Base-by-base conservation (phyloP, 2,888 invertebrate genomes). In the Diaphora mendica region DNA sequence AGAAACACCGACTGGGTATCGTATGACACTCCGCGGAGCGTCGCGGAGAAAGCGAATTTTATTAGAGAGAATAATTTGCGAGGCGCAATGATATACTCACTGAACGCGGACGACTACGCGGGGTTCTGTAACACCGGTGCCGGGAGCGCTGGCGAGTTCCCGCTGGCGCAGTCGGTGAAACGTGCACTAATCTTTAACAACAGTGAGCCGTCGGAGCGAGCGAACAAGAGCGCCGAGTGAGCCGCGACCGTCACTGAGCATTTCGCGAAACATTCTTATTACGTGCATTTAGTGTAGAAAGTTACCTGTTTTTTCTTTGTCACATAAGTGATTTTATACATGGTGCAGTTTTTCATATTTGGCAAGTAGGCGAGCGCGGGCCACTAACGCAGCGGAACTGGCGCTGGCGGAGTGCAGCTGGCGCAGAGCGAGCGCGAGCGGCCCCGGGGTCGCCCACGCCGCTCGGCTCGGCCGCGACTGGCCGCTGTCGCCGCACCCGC, bases 11-110 rank as follows among this genome's bases (percentile, higher is more conserved):
- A 98, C 84, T 99, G 99, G 99, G 96, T 98, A 65, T 98, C 98
- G 0, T 98, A 97, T 89, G 99, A 99, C 79, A 96, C 97, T 85
- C 95, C 96, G 42, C 90, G 95, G 69, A 98, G 98, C 91, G 95
- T 98, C 3, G 94, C 93, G 72, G 96, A 96, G 84, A 98, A 98
- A 93, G 97, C 97, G 0, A 92, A 95, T 76, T 98, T 96, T 90
- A 96, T 97, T 1, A 96, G 96, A 85, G 93, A 96, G 13, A 95
- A 96, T 69, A 94, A 96, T 55, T 96, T 98, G 82, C 97, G 97
- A 68, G 99, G 99, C 51, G 97, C 97, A 9, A 98, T 98, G 98
- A 95, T 98, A 75, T 98, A 97, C 92, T 97, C 98, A 17, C 93
- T 99, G 39, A 98, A 98, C 88, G 96, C 97, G 3, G 99, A 99